phyloP scores from a whole-genome alignment of 2,888 invertebrate genomes.

The Dioctria rufipes region DNA sequence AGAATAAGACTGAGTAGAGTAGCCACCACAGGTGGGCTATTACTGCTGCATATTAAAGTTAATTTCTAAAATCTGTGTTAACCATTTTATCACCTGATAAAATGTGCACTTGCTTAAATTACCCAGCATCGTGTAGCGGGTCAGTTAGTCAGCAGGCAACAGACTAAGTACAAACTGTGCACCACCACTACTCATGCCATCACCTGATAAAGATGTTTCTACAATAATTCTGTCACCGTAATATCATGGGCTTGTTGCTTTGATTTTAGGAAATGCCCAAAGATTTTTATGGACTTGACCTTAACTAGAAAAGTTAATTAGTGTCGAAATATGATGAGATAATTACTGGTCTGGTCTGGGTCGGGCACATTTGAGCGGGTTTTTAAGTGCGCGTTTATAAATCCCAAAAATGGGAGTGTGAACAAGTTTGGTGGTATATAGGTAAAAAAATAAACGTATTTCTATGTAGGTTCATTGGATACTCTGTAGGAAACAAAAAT shows the following conservation, averaged over 20 bases:
- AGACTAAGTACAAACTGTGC: too few relatives aligned
- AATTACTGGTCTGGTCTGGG: background rate
- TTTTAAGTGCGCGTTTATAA: too few relatives aligned
- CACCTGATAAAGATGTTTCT: too few relatives aligned
- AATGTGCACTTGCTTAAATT: conserved; percentile 26
- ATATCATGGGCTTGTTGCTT: conserved; percentile 1
- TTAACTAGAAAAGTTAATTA: conserved; percentile 33
- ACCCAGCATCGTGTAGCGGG: background rate
- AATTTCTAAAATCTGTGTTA: conserved; percentile 21
- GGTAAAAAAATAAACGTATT: background rate
- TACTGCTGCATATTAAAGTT: background rate
- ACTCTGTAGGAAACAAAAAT: too few relatives aligned
- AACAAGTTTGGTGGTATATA: conserved; percentile 24
- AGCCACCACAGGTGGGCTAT: conserved; percentile 33
- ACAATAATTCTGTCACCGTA: too few relatives aligned
- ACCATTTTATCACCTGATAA: conserved; percentile 27
- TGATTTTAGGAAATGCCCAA: conserved; percentile 19
- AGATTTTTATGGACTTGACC: conserved; percentile 34
- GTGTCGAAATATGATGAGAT: conserved; percentile 36
- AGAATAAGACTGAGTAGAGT: too few relatives aligned
- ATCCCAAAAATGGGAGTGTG: conserved; percentile 27
- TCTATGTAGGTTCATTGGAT: too few relatives aligned
- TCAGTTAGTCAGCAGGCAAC: too few relatives aligned
- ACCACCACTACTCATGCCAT: too few relatives aligned
- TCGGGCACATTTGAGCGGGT: conserved; percentile 6